Conservation (phyloP, 2,888 invertebrate genomes). For the Aphidius colemani region DNA sequence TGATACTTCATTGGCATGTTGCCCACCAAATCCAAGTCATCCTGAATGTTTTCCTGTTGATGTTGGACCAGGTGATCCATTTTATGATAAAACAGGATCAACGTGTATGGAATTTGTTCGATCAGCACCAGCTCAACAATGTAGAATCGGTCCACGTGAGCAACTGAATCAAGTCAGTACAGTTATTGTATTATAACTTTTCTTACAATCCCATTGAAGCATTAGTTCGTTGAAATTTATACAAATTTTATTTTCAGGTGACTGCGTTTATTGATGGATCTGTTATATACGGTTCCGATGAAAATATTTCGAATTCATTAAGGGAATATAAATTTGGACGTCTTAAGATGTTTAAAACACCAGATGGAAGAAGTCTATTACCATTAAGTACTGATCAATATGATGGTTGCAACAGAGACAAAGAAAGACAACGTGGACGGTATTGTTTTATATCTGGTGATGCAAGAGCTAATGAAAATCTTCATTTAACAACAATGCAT, state of each 20-base stretch:
- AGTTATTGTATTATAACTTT: neutral
- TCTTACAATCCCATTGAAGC: constrained; percentile 9
- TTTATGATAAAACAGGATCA: constrained; percentile 69
- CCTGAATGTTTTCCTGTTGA: constrained; percentile 73
- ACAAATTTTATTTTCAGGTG: constrained; percentile 55
- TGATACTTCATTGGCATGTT: constrained; percentile 76
- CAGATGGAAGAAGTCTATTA: constrained; percentile 70
- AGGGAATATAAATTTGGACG: constrained; percentile 64
- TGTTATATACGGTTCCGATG: constrained; percentile 74
- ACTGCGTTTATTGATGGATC: constrained; percentile 86
- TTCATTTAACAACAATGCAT: constrained; percentile 85
- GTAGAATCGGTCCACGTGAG: constrained; percentile 78
- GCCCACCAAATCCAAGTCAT: constrained; percentile 60
- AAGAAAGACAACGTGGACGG: constrained; percentile 71
- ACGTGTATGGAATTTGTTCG: constrained; percentile 87
- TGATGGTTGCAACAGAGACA: constrained; percentile 78
- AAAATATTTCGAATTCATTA: constrained; percentile 55
- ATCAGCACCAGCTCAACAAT: constrained; percentile 78
- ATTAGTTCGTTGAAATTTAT: too few relatives aligned
- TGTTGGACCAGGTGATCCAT: constrained; percentile 71
- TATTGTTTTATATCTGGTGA: constrained; percentile 86
- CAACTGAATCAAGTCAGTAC: constrained; percentile 80
- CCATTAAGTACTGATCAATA: constrained; percentile 72
- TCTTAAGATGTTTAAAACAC: constrained; percentile 69
- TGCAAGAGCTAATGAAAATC: constrained; percentile 82